phyloP scores from a whole-genome alignment of 2,888 invertebrate species.

The Rugalucina vietnamica region DNA sequence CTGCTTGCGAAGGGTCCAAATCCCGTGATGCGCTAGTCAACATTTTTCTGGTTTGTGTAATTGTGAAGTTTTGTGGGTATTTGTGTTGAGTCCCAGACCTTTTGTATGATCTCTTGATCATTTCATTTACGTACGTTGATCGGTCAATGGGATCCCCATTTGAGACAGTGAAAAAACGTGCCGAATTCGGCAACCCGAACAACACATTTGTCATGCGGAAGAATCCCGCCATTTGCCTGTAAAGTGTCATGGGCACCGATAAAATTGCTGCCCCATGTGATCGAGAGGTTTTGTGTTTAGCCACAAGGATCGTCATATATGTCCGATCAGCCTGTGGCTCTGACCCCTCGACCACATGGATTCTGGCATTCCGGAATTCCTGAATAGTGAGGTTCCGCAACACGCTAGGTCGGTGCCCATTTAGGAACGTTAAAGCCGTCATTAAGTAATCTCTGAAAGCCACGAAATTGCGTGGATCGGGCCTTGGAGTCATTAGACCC shows the following conservation, averaged over 20 bases:
- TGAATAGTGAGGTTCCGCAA: background rate
- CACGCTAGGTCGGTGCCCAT: background rate
- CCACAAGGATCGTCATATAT: background rate
- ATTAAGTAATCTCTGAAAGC: background rate
- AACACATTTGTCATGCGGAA: background rate
- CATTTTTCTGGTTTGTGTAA: background rate
- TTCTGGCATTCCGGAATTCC: background rate
- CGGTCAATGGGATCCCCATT: background rate
- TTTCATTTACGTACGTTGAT: background rate
- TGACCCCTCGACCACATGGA: background rate
- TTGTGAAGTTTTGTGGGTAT: background rate
- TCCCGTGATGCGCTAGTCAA: background rate
- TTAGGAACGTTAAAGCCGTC: background rate
- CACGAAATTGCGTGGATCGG: background rate
- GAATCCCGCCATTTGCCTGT: background rate
- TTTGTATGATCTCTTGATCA: background rate
- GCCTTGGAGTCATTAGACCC: background rate
- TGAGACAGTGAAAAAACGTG: background rate
- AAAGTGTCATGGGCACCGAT: background rate
- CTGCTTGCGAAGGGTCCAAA: background rate
- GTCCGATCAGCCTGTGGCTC: background rate
- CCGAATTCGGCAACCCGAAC: background rate
- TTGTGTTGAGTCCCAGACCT: background rate
- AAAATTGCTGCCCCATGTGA: background rate
- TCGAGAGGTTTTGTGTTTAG: background rate